Evolutionary conservation across 2,888 invertebrate species (phyloP).

Genomic region (Himalopsyche anomala): DNA sequence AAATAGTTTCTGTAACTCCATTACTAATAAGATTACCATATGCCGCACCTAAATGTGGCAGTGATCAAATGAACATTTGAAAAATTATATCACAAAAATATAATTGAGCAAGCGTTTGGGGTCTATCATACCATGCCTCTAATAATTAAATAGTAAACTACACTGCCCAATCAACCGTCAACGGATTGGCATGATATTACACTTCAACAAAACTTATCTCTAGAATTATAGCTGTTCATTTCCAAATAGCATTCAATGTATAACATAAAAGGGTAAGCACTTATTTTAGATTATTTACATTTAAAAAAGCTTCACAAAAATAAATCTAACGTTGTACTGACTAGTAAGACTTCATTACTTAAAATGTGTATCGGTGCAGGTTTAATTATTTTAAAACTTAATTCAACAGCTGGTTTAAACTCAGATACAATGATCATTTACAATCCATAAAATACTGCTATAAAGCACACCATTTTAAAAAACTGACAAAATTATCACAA

Average conservation of each 20-base stretch:
- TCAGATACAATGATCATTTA: slow-evolving; percentile 52
- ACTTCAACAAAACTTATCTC: slow-evolving; percentile 7
- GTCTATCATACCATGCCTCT: neutral
- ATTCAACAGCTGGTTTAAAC: slow-evolving; percentile 61
- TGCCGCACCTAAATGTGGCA: neutral
- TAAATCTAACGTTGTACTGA: slow-evolving; percentile 37
- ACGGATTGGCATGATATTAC: neutral
- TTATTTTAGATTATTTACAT: slow-evolving; percentile 3
- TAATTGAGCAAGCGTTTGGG: slow-evolving; percentile 23
- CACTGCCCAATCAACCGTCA: too few species aligned
- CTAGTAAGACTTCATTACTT: slow-evolving; percentile 66
- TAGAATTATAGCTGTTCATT: slow-evolving; percentile 4
- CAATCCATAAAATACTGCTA: slow-evolving; percentile 64
- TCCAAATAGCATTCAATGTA: slow-evolving; percentile 3
- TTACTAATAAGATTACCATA: neutral
- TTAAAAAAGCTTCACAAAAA: slow-evolving; percentile 39
- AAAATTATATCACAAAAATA: slow-evolving; percentile 38
- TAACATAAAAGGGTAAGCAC: neutral
- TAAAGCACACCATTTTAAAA: slow-evolving; percentile 59
- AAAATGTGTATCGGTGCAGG: slow-evolving; percentile 60
- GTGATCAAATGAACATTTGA: neutral
- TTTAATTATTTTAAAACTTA: slow-evolving; percentile 64
- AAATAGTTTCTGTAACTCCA: neutral
- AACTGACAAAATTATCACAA: slow-evolving; percentile 63
- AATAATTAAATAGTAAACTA: slow-evolving; percentile 8